These are phyloP conservation scores for Sepiola atlantica DNA, from an alignment of 2,888 invertebrate genomes.

Conservation along the genomic window DNA sequence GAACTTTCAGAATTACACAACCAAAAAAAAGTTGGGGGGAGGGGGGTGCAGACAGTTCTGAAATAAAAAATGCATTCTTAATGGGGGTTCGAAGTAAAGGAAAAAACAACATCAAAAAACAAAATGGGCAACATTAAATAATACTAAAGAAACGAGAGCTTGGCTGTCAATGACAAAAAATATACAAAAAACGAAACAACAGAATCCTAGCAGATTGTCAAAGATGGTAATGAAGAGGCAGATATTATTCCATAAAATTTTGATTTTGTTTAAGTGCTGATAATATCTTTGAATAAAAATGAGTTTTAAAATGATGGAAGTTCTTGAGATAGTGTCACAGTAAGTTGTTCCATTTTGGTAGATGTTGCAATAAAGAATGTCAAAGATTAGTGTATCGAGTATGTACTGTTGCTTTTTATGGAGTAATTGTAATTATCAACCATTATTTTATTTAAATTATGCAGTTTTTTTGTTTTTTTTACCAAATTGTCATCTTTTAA, in stretches of 20 bases:
- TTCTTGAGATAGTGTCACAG: not conserved
- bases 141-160: slow-evolving; percentile 33
- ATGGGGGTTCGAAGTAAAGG: not conserved
- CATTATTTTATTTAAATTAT: too few relatives aligned
- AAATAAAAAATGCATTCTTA: not conserved
- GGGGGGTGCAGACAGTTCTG: not conserved
- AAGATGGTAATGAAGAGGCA: not conserved
- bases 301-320: not conserved
- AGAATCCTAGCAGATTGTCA: not conserved
- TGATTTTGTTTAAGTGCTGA: not conserved
- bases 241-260: not conserved
- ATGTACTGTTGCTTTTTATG: too few relatives aligned
- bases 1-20: not conserved
- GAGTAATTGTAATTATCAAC: too few relatives aligned
- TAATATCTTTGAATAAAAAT: not conserved
- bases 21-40: not conserved
- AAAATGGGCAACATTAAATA: slow-evolving; percentile 35
- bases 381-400: too few relatives aligned
- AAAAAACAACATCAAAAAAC: slow-evolving; percentile 49
- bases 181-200: not conserved
- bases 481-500: too few relatives aligned
- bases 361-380: too few relatives aligned
- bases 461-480: too few relatives aligned
- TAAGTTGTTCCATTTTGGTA: not conserved
- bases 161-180: not conserved